phyloP scores from a whole-genome alignment of 2,797 vertebrate species.

The Pantherophis vulpinus region DNA sequence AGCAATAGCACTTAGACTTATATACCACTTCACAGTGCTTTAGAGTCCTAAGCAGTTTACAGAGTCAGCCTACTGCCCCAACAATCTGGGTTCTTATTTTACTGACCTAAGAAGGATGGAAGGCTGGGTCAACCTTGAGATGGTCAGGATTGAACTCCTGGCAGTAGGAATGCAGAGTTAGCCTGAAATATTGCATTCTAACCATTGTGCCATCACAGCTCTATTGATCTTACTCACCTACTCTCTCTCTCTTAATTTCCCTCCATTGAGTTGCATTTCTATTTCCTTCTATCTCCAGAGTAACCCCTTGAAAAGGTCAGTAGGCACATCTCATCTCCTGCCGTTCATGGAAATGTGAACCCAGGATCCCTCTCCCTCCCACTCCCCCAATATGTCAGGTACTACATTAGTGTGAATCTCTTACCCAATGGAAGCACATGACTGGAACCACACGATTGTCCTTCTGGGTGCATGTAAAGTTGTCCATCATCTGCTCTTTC shows the following conservation, averaged over 20 bases:
- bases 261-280: neutral
- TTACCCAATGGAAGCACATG: neutral
- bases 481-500: neutral
- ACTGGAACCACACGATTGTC: neutral
- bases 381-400: neutral
- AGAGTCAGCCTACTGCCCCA: neutral
- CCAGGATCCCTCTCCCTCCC: neutral
- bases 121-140: neutral
- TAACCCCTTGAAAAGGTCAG: neutral
- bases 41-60: neutral
- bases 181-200: neutral
- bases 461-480: neutral
- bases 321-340: neutral
- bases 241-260: neutral
- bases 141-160: neutral
- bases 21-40: neutral
- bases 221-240: neutral
- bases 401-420: neutral
- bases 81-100: neutral
- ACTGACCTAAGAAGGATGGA: neutral
- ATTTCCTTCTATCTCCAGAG: neutral
- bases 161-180: neutral
- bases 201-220: neutral
- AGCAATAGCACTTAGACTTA: neutral
- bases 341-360: neutral